Base-by-base conservation (phyloP, 2,888 invertebrate genomes). In the Ophion ventricosus region DNA sequence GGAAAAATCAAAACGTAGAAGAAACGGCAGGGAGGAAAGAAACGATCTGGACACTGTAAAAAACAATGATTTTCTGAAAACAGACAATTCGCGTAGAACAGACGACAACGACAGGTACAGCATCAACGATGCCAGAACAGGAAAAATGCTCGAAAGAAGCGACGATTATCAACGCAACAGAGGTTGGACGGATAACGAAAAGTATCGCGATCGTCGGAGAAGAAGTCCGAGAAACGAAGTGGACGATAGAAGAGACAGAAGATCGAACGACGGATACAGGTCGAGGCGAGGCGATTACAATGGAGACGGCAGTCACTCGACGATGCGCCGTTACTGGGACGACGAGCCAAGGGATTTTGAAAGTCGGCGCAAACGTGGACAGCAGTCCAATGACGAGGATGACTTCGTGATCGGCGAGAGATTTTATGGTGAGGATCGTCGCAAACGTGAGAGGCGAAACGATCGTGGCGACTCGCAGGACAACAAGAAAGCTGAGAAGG, bases 311-410 rank as follows among this genome's bases (percentile, higher is more conserved):
- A 80, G 80, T 57, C 40, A 79, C 63, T 79, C 67, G 40, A 83
- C 83, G 26, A 87, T 85, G 79, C 86, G 85, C 5, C 76, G 87
- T 63, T 88, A 90, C 77, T 89, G 90, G 90, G 82, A 88, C 83
- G 79, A 86, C 81, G 69, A 79, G 70, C 29, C 86, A 43, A 74
- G 84, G 70, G 69, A 80, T 69, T 57, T 40, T 0, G 67, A 83
- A 63, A 78, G 11, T 0, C 64, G 86, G 40, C 85, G 86, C 17
- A 87, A 87, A 49, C 72, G 88, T 5, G 86, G 80, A 20, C 87
- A 83, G 70, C 85, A 82, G 0, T 86, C 87, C 23, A 86, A 90
- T 63, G 78, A 85, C 7, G 83, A 43, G 43, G 43, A 88, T 1
- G 77, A 85, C 5, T 67, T 87, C 29, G 76, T n/a, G 20, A 57